Conservation (phyloP, 2,797 vertebrate species). For the Alosa sapidissima region DNA sequence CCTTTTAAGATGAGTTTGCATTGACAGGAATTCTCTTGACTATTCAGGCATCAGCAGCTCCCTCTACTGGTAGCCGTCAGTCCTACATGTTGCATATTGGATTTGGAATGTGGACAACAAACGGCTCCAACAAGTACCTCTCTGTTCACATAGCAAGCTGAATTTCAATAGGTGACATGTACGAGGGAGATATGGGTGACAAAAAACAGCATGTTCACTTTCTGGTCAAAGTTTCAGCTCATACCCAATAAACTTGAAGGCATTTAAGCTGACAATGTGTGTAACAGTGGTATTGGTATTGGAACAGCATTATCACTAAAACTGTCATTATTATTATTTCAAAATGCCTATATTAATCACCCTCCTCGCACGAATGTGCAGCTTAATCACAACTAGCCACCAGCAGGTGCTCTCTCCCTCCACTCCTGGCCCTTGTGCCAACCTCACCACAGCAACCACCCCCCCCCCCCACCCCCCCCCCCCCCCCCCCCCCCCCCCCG, state of each 20-base stretch:
- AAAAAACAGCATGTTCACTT: not conserved
- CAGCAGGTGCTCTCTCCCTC: not conserved
- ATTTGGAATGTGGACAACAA: not conserved
- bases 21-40: not conserved
- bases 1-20: conserved; percentile 4
- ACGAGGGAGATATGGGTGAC: not conserved
- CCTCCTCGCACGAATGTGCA: not conserved
- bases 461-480: too few relatives aligned
- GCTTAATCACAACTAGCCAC: not conserved
- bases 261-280: not conserved
- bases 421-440: not conserved
- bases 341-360: too few relatives aligned
- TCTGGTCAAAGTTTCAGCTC: not conserved
- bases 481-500: too few relatives aligned
- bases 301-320: not conserved
- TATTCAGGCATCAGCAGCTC: conserved; percentile 25
- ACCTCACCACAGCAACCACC: too few relatives aligned
- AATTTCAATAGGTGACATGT: not conserved
- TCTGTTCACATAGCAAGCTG: not conserved
- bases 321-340: too few relatives aligned
- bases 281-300: not conserved
- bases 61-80: conserved; percentile 37
- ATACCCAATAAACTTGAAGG: not conserved
- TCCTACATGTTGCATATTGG: conserved; percentile 25
- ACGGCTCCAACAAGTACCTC: not conserved